Evolutionary conservation across 2,797 vertebrate species (phyloP), one percentile per base, ranked within the genome.

Genomic region (Diplodus puntazzo): DNA sequence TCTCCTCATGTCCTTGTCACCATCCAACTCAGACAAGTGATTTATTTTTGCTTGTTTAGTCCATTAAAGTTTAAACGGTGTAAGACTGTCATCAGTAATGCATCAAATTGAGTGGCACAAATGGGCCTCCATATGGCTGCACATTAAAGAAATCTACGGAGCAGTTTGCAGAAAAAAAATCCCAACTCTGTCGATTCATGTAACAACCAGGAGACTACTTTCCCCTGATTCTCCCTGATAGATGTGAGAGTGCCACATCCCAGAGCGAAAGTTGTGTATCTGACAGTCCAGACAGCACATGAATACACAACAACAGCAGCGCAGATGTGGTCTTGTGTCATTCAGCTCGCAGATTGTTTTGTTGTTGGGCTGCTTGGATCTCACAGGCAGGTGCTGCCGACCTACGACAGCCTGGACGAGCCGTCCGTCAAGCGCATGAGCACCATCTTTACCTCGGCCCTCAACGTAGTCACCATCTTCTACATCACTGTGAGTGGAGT

Each of bases 361-460:
- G 25, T 75, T 61, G 62, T 73, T 55, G 43, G 63, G 62, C 50
- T 80, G 64, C 68, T 60, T 83, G 59, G 92, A 61, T 89, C 75
- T 86, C 78, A 46, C 92, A 99, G 98, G 86, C 98, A 99, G 96
- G 98, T 99, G 78, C 94, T 99, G 87, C 98, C 98, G 59, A 99
- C 98, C 34, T 99, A 99, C 2, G 98, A 99, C 92, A 99, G 96
- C 87, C 95, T 99, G 94, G 98, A 99, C 1, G 98, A 99, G 81
- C 98, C 98, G 0, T 99, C 98, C 0, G 98, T 99, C 87, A 99
- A 98, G 92, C 97, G 97, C 92, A 99, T 99, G 98, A 99, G 97
- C 92, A 98, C 97, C 94, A 99, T 99, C 91, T 99, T 99, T 87
- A 97, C 96, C 49, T 97, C 96, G 10, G 96, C 98, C 21, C 97